Evolutionary conservation across 1,140 invertebrate species (phyloP).

Genomic region (Varroa destructor): DNA sequence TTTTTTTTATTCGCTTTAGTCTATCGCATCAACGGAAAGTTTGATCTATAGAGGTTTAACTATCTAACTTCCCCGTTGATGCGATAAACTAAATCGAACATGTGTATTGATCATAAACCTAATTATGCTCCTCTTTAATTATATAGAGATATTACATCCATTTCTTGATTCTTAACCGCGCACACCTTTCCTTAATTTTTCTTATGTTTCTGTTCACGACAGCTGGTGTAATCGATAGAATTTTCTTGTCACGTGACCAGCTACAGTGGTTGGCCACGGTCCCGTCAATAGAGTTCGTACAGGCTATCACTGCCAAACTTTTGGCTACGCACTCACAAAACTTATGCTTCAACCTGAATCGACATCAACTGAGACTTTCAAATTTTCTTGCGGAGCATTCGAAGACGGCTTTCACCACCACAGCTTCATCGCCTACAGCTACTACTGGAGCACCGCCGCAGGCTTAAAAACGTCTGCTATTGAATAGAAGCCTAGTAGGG

Average conservation of each 20-base stretch:
- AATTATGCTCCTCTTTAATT: no score
- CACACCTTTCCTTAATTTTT: neutral
- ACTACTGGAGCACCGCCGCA: neutral
- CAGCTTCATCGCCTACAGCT: neutral
- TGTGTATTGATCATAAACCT: neutral
- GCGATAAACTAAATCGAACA: neutral
- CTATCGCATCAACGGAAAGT: no score
- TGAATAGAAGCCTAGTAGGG: neutral
- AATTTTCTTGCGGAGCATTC: constrained; percentile 7
- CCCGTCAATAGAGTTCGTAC: neutral
- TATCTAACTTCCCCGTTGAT: no score
- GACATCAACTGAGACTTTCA: constrained; percentile 13
- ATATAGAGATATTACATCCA: no score
- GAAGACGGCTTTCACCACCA: neutral
- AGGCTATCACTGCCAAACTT: neutral
- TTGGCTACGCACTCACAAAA: neutral
- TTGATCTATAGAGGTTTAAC: no score
- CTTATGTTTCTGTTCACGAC: neutral
- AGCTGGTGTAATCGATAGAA: constrained; percentile 30
- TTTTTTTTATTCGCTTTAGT: no score
- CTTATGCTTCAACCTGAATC: neutral
- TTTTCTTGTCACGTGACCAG: constrained; percentile 29
- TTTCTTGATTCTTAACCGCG: no score
- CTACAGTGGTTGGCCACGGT: constrained; percentile 25
- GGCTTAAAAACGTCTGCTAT: neutral